Evolutionary conservation across 37 sponge, comb jelly and placozoan species (phyloP).

Genomic region (Tethya wilhelma): DNA sequence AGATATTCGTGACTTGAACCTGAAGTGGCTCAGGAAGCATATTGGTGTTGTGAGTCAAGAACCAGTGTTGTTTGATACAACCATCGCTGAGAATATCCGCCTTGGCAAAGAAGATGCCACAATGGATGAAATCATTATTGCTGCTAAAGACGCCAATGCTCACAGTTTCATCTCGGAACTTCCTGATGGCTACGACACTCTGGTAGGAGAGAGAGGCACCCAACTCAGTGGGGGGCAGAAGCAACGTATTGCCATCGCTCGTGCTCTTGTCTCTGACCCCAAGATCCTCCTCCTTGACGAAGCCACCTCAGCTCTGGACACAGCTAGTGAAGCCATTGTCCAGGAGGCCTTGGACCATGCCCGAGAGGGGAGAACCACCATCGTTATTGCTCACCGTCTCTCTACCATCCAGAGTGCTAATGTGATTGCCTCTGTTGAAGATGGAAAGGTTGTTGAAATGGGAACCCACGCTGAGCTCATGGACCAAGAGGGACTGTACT

Average conservation of each 20-base stretch:
- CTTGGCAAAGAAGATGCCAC: slow-evolving; percentile 76
- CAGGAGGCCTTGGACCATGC: slow-evolving; percentile 88
- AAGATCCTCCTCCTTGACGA: slow-evolving; percentile 91
- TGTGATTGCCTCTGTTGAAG: slow-evolving; percentile 59
- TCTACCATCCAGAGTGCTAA: slow-evolving; percentile 88
- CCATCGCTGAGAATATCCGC: slow-evolving; percentile 87
- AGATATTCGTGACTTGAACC: slow-evolving; percentile 68
- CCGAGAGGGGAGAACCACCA: slow-evolving; percentile 82
- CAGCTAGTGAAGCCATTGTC: slow-evolving; percentile 86
- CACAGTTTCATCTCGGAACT: slow-evolving; percentile 81
- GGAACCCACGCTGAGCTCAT: slow-evolving; percentile 85
- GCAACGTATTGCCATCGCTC: slow-evolving; percentile 90
- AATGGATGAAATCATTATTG: slow-evolving; percentile 67
- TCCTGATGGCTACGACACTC: slow-evolving; percentile 85
- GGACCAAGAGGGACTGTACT: slow-evolving; percentile 82
- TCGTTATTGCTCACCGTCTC: slow-evolving; percentile 89
- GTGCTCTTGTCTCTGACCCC: slow-evolving; percentile 85
- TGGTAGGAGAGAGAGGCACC: slow-evolving; percentile 84
- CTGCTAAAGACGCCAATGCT: slow-evolving; percentile 81
- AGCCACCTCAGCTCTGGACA: slow-evolving; percentile 95
- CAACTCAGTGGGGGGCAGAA: slow-evolving; percentile 96
- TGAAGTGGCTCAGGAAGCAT: slow-evolving; percentile 81
- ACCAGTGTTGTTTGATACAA: slow-evolving; percentile 86
- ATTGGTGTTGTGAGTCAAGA: slow-evolving; percentile 95
- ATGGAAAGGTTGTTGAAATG: slow-evolving; percentile 69